These are phyloP conservation scores for Sinella curviseta DNA, from an alignment of 1,140 invertebrate species.

Conservation along the genomic window DNA sequence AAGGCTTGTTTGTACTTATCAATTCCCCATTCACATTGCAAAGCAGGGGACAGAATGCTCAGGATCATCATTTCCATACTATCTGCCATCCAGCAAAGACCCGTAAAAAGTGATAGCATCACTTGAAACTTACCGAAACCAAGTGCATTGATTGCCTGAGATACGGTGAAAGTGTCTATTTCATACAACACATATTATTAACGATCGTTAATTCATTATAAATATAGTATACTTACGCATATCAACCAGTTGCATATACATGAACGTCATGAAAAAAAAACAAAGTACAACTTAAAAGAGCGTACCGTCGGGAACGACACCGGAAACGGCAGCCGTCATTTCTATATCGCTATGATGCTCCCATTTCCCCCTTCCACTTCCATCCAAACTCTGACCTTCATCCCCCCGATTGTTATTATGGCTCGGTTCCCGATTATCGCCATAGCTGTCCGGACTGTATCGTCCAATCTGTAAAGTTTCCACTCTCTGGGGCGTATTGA, in stretches of 20 bases:
- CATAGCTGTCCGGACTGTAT: conserved; percentile 35
- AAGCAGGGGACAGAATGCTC: conserved; percentile 85
- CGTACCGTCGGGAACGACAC: conserved; percentile 51
- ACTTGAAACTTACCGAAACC: conserved; percentile 96
- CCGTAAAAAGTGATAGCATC: conserved; percentile 80
- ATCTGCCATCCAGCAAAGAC: conserved; percentile 93
- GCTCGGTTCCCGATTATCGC: not conserved
- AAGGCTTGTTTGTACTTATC: conserved; percentile 74
- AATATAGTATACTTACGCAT: too few species aligned
- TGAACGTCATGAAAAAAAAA: too few species aligned
- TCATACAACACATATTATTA: not conserved
- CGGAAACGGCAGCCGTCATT: conserved; percentile 50
- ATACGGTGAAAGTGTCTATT: conserved; percentile 88
- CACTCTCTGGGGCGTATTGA: conserved; percentile 38
- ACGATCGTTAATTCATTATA: not conserved
- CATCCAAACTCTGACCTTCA: conserved; percentile 14
- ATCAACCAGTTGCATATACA: too few species aligned
- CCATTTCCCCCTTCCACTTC: conserved; percentile 20
- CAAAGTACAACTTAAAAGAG: too few species aligned
- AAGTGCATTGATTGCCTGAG: conserved; percentile 90
- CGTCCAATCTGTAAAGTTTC: conserved; percentile 41
- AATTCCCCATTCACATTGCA: conserved; percentile 92
- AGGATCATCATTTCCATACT: conserved; percentile 98
- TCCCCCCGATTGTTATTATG: conserved; percentile 16
- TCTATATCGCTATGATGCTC: conserved; percentile 49